phyloP scores from a whole-genome alignment of 2,888 invertebrate species.

The Halocaridina rubra region DNA sequence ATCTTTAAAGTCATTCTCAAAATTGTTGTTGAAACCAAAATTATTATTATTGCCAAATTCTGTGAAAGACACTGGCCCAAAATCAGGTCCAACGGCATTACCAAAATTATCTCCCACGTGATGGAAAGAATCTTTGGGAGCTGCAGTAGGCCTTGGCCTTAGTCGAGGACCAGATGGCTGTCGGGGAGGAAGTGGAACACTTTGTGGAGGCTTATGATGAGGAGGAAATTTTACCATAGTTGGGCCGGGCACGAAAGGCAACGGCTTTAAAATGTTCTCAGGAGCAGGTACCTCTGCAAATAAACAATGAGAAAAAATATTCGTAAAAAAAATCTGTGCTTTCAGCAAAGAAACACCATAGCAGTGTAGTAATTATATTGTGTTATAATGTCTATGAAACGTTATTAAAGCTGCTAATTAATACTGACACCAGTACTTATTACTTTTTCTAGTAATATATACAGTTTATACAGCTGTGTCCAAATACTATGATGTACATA shows the following conservation, averaged over 20 bases:
- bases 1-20: slow-evolving; percentile 26
- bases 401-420: too few species aligned
- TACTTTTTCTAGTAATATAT: too few species aligned
- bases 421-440: too few species aligned
- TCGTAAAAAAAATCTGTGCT: too few species aligned
- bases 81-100: slow-evolving; percentile 60
- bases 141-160: not conserved
- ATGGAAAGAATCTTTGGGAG: too few species aligned
- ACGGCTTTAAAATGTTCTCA: slow-evolving; percentile 44
- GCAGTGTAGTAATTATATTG: too few species aligned
- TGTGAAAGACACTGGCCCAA: slow-evolving; percentile 58
- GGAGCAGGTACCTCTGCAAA: slow-evolving; percentile 46
- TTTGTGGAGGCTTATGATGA: not conserved
- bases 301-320: not conserved
- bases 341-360: too few species aligned
- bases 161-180: slow-evolving; percentile 3
- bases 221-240: slow-evolving; percentile 44
- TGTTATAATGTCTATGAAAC: too few species aligned
- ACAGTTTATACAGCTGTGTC: too few species aligned
- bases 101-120: slow-evolving; percentile 57
- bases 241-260: slow-evolving; percentile 47
- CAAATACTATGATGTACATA: too few species aligned
- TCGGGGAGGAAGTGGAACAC: slow-evolving; percentile 14
- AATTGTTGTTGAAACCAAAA: slow-evolving; percentile 41
- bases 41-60: slow-evolving; percentile 25